These are phyloP conservation scores for Nomada fabriciana DNA, from an alignment of 2,888 invertebrate species.

Conservation along the genomic window DNA sequence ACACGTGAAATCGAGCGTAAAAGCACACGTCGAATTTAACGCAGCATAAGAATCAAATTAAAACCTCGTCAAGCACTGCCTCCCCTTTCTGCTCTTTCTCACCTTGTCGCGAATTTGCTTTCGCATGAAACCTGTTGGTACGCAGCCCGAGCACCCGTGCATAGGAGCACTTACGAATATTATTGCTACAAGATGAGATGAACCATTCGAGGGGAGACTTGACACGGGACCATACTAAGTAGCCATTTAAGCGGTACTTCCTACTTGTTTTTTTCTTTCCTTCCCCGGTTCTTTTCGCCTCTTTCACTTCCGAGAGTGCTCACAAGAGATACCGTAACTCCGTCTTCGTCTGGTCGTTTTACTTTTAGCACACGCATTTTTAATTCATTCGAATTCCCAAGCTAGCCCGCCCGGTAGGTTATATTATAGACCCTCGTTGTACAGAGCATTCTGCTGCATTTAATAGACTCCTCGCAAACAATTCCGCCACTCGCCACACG, in stretches of 20 bases:
- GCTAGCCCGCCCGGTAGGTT: constrained; percentile 61
- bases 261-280: constrained; percentile 32
- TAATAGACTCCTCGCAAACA: constrained; percentile 74
- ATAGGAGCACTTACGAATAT: constrained; percentile 73
- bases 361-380: constrained; percentile 61
- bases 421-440: constrained; percentile 64
- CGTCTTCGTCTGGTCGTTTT: constrained; percentile 47
- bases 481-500: constrained; percentile 69
- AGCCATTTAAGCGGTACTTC: constrained; percentile 77
- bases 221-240: constrained; percentile 78
- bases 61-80: constrained; percentile 64
- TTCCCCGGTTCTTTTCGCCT: constrained; percentile 20
- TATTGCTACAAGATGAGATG: constrained; percentile 62
- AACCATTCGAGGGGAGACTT: constrained; percentile 67
- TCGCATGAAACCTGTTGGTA: constrained; percentile 76
- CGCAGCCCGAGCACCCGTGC: constrained; percentile 62
- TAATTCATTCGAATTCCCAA: constrained; percentile 74
- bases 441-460: constrained; percentile 63
- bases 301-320: constrained; percentile 43
- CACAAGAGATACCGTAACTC: constrained; percentile 43
- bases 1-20: constrained; percentile 65
- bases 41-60: constrained; percentile 74
- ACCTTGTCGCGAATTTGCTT: constrained; percentile 69
- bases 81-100: constrained; percentile 36
- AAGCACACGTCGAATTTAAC: constrained; percentile 58